phyloP scores from a whole-genome alignment of 1,140 invertebrate species.

The Leptopilina clavipes region DNA sequence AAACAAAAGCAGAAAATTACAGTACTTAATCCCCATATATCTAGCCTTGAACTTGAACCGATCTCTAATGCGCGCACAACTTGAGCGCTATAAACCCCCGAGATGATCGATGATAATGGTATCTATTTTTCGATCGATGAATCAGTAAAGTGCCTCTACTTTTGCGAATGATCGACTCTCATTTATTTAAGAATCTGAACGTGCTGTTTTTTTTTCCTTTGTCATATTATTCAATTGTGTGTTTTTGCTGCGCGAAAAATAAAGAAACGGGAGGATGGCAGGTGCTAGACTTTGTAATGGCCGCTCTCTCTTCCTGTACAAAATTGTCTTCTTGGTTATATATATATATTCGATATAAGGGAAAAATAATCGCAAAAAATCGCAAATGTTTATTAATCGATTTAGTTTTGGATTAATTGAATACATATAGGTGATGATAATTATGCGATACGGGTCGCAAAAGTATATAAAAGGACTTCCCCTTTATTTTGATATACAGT shows the following conservation, averaged over 20 bases:
- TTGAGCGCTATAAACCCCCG: constrained; percentile 36
- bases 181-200: constrained; percentile 53
- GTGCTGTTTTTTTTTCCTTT: constrained; percentile 47
- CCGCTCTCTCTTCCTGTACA: constrained; percentile 58
- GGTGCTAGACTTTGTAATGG: constrained; percentile 71
- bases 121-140: constrained; percentile 29
- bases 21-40: not conserved
- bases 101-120: constrained; percentile 38
- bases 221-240: constrained; percentile 34
- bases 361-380: no score
- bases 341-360: no score
- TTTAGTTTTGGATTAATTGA: constrained; percentile 64
- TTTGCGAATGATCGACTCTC: constrained; percentile 30
- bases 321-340: no score
- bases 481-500: not conserved
- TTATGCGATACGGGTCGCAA: constrained; percentile 31
- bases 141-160: constrained; percentile 39
- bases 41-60: constrained; percentile 7
- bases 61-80: not conserved
- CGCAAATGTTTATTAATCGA: no score
- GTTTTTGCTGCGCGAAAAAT: no score
- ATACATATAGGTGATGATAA: constrained; percentile 48
- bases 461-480: constrained; percentile 9
- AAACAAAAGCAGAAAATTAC: not conserved
- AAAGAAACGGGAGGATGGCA: no score